A percentile compares a stretch with the other conserved stretches of the same genome.
phyloP scores from a whole-genome alignment of 2,797 vertebrate genomes.

The Mallotus villosus region DNA sequence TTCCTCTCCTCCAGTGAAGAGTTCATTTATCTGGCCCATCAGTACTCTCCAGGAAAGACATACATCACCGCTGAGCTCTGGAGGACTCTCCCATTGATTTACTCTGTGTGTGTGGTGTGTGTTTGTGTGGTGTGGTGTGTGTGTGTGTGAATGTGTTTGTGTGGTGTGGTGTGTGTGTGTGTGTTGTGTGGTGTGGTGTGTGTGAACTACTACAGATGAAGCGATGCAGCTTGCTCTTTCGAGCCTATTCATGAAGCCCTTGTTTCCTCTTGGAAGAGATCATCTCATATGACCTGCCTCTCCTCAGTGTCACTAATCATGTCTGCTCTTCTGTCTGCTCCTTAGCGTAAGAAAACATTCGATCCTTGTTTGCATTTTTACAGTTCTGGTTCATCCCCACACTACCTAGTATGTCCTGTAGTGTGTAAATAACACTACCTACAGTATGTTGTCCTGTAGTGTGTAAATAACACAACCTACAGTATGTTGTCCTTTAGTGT shows the following conservation, averaged over 20 bases:
- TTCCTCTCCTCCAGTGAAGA: neutral
- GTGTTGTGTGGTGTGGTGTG: conserved; percentile 11
- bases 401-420: no score
- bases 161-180: conserved; percentile 4
- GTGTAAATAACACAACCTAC: no score
- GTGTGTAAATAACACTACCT: no score
- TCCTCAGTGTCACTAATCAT: neutral
- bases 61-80: neutral
- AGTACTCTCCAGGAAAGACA: neutral
- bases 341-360: no score
- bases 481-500: no score
- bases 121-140: conserved; percentile 10
- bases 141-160: neutral
- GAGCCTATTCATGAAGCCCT: neutral
- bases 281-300: neutral
- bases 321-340: neutral
- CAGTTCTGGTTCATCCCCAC: no score
- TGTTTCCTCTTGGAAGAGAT: neutral
- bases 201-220: neutral
- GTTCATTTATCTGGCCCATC: neutral
- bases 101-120: neutral
- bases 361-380: no score
- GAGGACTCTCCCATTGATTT: conserved; percentile 5
- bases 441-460: no score
- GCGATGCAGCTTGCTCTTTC: neutral